Evolutionary conservation across 2,888 invertebrate genomes (phyloP), one percentile per base, ranked within the genome.

Genomic region (Hyles lineata): DNA sequence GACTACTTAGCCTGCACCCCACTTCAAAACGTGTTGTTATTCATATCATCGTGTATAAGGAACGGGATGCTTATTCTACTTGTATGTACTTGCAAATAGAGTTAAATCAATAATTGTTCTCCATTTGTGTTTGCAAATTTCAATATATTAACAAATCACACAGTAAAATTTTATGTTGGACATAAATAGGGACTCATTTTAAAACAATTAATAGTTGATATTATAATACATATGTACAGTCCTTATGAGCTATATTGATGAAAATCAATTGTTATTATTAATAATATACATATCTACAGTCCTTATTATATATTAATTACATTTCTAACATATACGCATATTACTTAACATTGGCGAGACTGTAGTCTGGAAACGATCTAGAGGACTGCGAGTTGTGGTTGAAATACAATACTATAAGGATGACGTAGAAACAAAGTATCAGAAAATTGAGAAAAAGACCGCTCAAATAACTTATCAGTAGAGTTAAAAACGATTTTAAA

Each of bases 361-460:
- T 89, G 72, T 83, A 81, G 75, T 89, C 86, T 25, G 87, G 86
- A 72, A 87, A 75, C 6, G 84, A 80, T 73, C 81, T 86, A 21
- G 83, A 84, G 5, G 85, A 82, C 70, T 87, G 87, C 4, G 78
- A 75, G 55, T 85, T 86, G 73, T 86, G 85, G 71, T 84, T 89
- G 73, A 85, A 87, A 82, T 85, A 89, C 21, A 91, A 80, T 70
- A 81, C 78, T 32, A 93, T 87, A 72, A 93, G 82, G 76, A 89
- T 80, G 19, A 90, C 74, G 75, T 92, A 93, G 35, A 92, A 83
- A 80, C 83, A 80, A 50, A 93, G 83, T 72, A 92, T 86, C 5
- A 93, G 79, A 19, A 89, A 79, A 81, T 93, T 92, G 78, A 92
- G 84, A 11, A 88, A 74, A 58, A 93, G 86, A 15, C 92, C 92